Base-by-base conservation (phyloP, 2,888 invertebrate genomes). In the Nemoura dubitans region DNA sequence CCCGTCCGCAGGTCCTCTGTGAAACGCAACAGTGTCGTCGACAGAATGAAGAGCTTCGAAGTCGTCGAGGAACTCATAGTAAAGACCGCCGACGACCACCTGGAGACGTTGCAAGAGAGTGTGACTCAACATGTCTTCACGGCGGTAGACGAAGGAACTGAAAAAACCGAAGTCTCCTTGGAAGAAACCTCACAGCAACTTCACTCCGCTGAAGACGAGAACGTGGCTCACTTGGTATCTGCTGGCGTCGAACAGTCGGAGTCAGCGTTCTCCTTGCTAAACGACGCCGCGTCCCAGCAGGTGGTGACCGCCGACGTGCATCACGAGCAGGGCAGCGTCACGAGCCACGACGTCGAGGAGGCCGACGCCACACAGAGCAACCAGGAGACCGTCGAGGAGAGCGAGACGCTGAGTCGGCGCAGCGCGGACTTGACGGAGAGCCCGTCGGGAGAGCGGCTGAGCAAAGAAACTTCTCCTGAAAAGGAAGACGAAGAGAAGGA, bases 391-490 rank as follows among this genome's bases (percentile, higher is more conserved):
- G 84, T 86, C 88, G 87, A 88, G 85, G 87, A 88, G 86, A 88
- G 86, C 85, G 86, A 88, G 86, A 86, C 85, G 86, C 42, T 25
- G 42, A 80, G 85, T 21, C 14, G 59, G 59, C 59, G 14, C 59
- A 59, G 59, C 21, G 59, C 21, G 59, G 59, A 59, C 59, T 1
- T 59, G 26, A 80, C 76, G 26, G 85, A 42, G 26, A 43, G 78
- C 86, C 77, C 76, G 83, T 89, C 89, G 88, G 89, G 88, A 21
- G 87, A 88, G 59, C 87, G 87, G 86, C 26, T 76, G 76, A 89
- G 89, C 14, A 89, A 90, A 87, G 88, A 89, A 42, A 89, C 89
- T 5, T 16, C 25, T 3, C 89, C 89, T 28, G 88, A 89, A 25
- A 87, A 88, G 80, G 89, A 89, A 86, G 89, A 89, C 28, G 88